These are phyloP conservation scores for Alouatta palliata DNA, from an alignment of 2,113 vertebrate genomes.

Conservation along the genomic window DNA sequence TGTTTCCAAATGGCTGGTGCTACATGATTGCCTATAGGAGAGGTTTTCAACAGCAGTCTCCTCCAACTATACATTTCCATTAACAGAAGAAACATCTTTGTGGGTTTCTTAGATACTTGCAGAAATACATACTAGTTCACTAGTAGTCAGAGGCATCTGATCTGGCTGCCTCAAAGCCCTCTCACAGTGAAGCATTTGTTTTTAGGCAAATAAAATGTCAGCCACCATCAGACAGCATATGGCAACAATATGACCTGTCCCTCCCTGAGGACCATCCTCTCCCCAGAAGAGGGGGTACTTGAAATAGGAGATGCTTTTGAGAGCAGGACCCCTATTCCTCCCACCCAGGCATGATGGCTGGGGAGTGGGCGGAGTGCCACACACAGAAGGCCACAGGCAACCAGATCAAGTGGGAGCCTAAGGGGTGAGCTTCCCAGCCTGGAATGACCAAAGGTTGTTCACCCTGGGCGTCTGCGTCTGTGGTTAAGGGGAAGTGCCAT, in stretches of 20 bases:
- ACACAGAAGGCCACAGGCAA: conserved; percentile 47
- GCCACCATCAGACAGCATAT: conserved; percentile 79
- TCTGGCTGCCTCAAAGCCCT: conserved; percentile 58
- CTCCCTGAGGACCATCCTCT: conserved; percentile 72
- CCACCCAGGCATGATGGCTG: conserved; percentile 41
- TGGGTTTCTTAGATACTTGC: conserved; percentile 65
- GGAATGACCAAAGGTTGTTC: conserved; percentile 78
- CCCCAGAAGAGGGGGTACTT: conserved; percentile 75
- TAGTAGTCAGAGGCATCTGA: conserved; percentile 78
- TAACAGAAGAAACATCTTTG: conserved; percentile 66
- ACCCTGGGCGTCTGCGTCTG: conserved; percentile 78
- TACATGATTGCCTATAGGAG: background rate
- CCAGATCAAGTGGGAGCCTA: conserved; percentile 78
- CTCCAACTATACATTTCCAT: conserved; percentile 60
- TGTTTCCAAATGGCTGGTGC: background rate
- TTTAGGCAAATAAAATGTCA: conserved; percentile 80
- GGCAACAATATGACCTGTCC: conserved; percentile 79
- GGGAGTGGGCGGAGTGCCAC: conserved; percentile 74
- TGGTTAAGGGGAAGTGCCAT: conserved; percentile 79
- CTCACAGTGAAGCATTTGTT: conserved; percentile 77
- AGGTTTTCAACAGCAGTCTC: background rate
- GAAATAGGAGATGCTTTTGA: conserved; percentile 69
- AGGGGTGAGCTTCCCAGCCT: conserved; percentile 67
- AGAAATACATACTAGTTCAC: conserved; percentile 67
- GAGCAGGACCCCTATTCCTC: background rate